Evolutionary conservation across 2,797 vertebrate genomes (phyloP).

Genomic region (Clarias fuscus): DNA sequence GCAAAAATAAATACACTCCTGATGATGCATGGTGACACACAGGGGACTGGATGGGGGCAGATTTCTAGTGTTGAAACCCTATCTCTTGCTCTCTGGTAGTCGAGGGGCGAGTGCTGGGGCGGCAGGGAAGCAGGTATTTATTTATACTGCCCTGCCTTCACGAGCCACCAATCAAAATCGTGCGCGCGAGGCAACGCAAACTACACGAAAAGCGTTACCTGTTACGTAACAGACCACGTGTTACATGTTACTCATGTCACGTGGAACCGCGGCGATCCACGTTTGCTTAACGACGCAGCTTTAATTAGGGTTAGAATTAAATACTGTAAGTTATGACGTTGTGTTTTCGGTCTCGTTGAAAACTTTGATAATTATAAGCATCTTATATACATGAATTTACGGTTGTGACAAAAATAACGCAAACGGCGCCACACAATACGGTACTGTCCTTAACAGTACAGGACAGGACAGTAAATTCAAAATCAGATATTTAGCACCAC

Average conservation of each 20-base stretch:
- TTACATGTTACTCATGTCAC: not conserved
- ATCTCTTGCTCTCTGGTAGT: not conserved
- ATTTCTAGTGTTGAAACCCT: not conserved
- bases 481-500: no score
- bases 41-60: no score
- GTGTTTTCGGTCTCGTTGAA: not conserved
- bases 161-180: slow-evolving; percentile 29
- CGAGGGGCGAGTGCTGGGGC: not conserved
- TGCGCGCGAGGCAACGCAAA: not conserved
- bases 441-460: no score
- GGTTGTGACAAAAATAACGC: not conserved
- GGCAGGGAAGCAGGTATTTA: slow-evolving; percentile 1
- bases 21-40: not conserved
- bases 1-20: not conserved
- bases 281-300: not conserved
- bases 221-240: no score
- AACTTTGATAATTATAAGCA: not conserved
- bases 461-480: no score
- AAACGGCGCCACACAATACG: not conserved
- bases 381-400: not conserved
- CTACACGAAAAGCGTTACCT: not conserved
- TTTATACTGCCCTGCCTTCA: slow-evolving; percentile 71
- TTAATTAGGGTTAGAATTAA: no score
- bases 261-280: not conserved
- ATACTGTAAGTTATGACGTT: not conserved